A percentile compares a stretch with the other conserved stretches of the same genome.
These are phyloP conservation scores for Eospalax fontanierii DNA, from an alignment of 2,797 vertebrate genomes.

Conservation along the genomic window DNA sequence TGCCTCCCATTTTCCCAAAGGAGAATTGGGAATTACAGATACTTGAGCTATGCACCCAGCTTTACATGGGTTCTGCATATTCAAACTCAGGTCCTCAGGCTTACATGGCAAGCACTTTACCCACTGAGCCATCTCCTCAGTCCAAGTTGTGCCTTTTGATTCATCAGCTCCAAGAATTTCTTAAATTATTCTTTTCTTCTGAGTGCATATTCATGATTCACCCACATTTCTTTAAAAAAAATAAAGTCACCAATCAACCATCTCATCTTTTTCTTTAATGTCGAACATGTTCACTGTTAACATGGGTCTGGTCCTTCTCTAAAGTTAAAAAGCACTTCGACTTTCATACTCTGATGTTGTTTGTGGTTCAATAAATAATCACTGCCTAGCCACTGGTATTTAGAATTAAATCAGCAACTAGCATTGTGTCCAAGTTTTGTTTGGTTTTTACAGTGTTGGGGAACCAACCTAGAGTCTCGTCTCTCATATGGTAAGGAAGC, in stretches of 20 bases:
- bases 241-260: not conserved
- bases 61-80: not conserved
- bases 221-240: not conserved
- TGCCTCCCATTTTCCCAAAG: not conserved
- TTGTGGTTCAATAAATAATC: conserved; percentile 42
- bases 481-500: not conserved
- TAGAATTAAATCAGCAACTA: not conserved
- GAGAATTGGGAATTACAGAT: not conserved
- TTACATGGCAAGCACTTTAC: not conserved
- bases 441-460: not conserved
- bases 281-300: not conserved
- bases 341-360: not conserved
- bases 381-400: not conserved
- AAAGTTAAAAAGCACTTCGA: not conserved
- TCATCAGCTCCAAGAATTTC: not conserved
- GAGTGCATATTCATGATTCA: not conserved
- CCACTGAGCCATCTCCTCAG: not conserved
- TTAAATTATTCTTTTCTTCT: not conserved
- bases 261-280: not conserved
- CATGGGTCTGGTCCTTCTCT: not conserved
- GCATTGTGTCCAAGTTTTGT: not conserved
- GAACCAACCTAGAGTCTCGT: not conserved
- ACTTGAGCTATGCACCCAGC: too few species aligned
- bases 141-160: not conserved
- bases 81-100: not conserved